Evolutionary conservation across 1,140 invertebrate species (phyloP).

Genomic region (Listronotus bonariensis): DNA sequence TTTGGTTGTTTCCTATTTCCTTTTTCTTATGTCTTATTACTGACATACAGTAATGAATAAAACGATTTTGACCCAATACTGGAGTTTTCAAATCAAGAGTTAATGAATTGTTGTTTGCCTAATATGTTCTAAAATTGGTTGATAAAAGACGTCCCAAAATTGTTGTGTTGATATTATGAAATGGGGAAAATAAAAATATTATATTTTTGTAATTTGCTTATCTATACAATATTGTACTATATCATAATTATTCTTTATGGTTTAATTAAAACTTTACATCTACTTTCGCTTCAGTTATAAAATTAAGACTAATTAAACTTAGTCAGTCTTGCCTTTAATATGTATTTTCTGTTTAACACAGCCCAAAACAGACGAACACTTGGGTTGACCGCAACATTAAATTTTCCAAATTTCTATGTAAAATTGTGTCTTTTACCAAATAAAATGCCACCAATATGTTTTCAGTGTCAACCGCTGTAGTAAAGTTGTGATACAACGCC

Average conservation of each 20-base stretch:
- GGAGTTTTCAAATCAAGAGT: too few relatives aligned
- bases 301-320: slow-evolving; percentile 40
- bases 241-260: slow-evolving; percentile 23
- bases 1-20: too few relatives aligned
- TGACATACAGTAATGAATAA: too few relatives aligned
- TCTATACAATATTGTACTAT: slow-evolving; percentile 24
- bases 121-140: slow-evolving; percentile 1
- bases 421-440: slow-evolving; percentile 95
- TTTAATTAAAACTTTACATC: slow-evolving; percentile 13
- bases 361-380: slow-evolving; percentile 21
- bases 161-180: slow-evolving; percentile 1
- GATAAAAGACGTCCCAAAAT: slow-evolving; percentile 2
- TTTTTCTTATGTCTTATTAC: too few relatives aligned
- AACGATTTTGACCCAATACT: too few relatives aligned
- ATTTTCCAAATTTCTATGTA: slow-evolving; percentile 90
- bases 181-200: slow-evolving; percentile 26
- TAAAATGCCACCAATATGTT: slow-evolving; percentile 98
- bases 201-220: slow-evolving; percentile 36
- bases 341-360: slow-evolving; percentile 38
- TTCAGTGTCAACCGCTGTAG: slow-evolving; percentile 96
- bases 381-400: slow-evolving; percentile 83
- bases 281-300: slow-evolving; percentile 4
- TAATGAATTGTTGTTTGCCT: background rate
- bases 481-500: slow-evolving; percentile 95
- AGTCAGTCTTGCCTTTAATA: slow-evolving; percentile 40